Evolutionary conservation across 2,113 vertebrate genomes (phyloP), one percentile per base, ranked within the genome.

Genomic region (Toxotes chatareus): DNA sequence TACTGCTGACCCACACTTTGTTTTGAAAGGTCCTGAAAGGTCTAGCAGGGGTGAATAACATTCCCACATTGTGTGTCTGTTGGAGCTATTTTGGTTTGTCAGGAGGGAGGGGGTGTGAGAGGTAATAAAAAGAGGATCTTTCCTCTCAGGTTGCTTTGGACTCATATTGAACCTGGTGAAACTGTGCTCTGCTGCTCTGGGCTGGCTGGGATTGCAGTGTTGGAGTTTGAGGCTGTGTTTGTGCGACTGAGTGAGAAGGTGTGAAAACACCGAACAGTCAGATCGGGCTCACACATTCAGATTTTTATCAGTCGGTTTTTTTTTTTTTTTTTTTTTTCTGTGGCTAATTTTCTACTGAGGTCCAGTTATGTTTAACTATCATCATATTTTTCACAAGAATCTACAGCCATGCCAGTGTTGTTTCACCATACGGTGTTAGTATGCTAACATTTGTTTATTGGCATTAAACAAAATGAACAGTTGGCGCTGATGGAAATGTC

Each of bases 11-110:
- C 69, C 70, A 75, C 23, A n/a, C 76, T 55, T 81, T 87, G 85
- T 86, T 82, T 71, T 94, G 92, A 94, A 95, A 93, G 79, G 91
- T 86, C 89, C 88, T 94, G 95, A 96, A 96, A 93, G 83, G 85
- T 95, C 94, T 91, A 94, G 95, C 80, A 93, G 84, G 85, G 84
- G 40, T 91, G 91, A 93, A 94, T 85, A 84, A 85, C 84, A 83
- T 77, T 77, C 77, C 69, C 44, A 68, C 88, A 93, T 93, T 94
- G 94, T 94, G 80, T 68, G 69, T 79, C 38, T 68, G 84, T 42
- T 63, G 66, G 69, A 67, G 87, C 57, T 73, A 14, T 79, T 86
- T 87, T 19, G 70, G 85, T 67, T 53, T 9, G 79, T 63, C 2
- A 31, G 17, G 36, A 10, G 38, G 40, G 44, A 1, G 36, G 44